Percentiles rank a stretch among this genome's conserved stretches.
These are phyloP conservation scores for Siniperca scherzeri DNA, from an alignment of 2,797 vertebrate species.

Conservation along the genomic window DNA sequence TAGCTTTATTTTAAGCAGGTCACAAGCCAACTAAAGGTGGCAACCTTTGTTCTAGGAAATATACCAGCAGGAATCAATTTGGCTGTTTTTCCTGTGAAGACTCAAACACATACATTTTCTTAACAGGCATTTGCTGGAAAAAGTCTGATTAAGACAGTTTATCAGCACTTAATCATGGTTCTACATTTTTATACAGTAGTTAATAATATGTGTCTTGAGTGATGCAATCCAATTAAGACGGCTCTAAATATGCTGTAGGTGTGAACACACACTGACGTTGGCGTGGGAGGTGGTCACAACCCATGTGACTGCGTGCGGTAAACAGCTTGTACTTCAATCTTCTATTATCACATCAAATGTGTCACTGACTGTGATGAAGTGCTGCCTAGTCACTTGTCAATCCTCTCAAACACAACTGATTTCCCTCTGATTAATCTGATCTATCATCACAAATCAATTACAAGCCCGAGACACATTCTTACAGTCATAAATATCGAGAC, in stretches of 20 bases:
- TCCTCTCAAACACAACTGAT: not conserved
- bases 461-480: not conserved
- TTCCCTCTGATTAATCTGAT: not conserved
- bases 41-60: not conserved
- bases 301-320: not conserved
- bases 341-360: conserved; percentile 16
- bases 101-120: not conserved
- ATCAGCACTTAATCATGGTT: not conserved
- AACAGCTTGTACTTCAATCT: conserved; percentile 16
- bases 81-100: not conserved
- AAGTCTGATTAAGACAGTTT: not conserved
- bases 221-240: not conserved
- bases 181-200: not conserved
- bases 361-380: conserved; percentile 14
- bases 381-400: not conserved
- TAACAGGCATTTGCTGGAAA: not conserved
- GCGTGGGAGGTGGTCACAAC: not conserved
- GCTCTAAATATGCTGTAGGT: conserved; percentile 4
- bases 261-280: not conserved
- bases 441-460: not conserved
- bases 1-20: not conserved
- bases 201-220: not conserved
- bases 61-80: not conserved
- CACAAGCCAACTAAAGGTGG: not conserved
- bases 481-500: not conserved